Percentiles rank a stretch among this genome's conserved stretches.
These are phyloP conservation scores for Trissolcus basalis DNA, from an alignment of 1,140 invertebrate species.

Conservation along the genomic window DNA sequence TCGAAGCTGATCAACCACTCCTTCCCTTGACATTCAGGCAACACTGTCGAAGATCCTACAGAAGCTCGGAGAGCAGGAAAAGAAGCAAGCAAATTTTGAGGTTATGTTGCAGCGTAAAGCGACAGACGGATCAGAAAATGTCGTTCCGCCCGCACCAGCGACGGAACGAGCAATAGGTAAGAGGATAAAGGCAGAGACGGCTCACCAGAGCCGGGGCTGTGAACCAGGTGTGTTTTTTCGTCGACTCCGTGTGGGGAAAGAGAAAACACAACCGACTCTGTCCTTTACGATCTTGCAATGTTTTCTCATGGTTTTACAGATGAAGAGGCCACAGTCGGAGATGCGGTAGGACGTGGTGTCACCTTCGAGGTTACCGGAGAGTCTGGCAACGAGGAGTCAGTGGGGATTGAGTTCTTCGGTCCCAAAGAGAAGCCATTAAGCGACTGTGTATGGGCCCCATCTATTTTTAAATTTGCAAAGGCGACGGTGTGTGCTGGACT, in stretches of 20 bases:
- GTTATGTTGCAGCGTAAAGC: neutral
- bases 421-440: neutral
- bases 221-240: neutral
- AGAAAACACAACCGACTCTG: neutral
- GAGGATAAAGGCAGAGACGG: neutral
- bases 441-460: neutral
- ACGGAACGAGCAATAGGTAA: neutral
- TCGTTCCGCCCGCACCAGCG: neutral
- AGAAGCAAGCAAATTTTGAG: neutral
- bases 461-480: neutral
- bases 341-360: neutral
- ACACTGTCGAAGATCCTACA: neutral
- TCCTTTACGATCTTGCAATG: neutral
- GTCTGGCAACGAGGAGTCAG: neutral
- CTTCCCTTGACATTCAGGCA: neutral
- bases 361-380: neutral
- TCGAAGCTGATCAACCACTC: neutral
- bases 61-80: neutral
- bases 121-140: neutral
- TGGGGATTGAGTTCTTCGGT: neutral
- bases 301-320: neutral
- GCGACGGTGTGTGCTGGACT: neutral
- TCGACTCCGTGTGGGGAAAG: neutral
- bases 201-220: neutral
- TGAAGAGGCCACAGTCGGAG: too few relatives aligned